phyloP scores from a whole-genome alignment of 2,888 invertebrate genomes.

The Microplitis manilae region DNA sequence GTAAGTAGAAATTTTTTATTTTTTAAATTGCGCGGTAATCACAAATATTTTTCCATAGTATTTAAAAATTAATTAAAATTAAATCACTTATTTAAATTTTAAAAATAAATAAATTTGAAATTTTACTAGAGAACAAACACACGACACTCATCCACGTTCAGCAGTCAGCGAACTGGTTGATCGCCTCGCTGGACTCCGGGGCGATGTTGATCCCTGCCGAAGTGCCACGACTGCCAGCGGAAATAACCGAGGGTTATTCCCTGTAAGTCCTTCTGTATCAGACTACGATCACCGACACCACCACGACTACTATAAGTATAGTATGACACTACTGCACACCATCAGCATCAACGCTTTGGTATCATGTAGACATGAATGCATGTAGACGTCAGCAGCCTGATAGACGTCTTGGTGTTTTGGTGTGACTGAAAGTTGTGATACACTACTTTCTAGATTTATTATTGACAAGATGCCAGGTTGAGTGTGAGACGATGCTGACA shows the following conservation, averaged over 20 bases:
- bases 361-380: neutral
- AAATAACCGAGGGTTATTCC: conserved; percentile 38
- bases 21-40: neutral
- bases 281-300: neutral
- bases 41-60: neutral
- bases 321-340: neutral
- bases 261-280: conserved; percentile 28
- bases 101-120: neutral
- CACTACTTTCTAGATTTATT: conserved; percentile 31
- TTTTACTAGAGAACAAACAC: neutral
- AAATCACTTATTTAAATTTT: neutral
- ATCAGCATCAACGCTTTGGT: conserved; percentile 7
- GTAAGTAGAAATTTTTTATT: neutral
- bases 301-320: neutral
- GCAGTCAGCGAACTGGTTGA: conserved; percentile 54
- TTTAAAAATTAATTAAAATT: neutral
- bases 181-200: conserved; percentile 40
- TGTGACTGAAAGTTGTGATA: neutral
- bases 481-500: neutral
- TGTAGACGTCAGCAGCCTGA: neutral
- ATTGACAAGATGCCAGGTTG: conserved; percentile 22
- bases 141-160: conserved; percentile 3
- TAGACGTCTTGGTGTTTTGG: conserved; percentile 11
- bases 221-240: conserved; percentile 38
- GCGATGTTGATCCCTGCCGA: conserved; percentile 53